phyloP scores from a whole-genome alignment of 2,113 vertebrate species.

The Labeo catla region DNA sequence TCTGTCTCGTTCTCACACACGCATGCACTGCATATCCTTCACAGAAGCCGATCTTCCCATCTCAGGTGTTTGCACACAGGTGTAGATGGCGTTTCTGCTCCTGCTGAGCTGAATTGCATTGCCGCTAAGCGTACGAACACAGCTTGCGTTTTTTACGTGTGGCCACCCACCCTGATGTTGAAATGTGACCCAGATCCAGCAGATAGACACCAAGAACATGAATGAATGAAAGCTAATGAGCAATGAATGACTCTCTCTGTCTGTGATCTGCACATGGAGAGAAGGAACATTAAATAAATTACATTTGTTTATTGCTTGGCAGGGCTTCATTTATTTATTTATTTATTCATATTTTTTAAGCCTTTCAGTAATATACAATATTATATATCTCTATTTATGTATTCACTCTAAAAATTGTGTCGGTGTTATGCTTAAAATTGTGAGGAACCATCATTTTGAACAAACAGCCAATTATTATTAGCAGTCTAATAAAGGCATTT shows the following conservation, averaged over 20 bases:
- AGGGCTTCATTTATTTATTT: not conserved
- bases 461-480: not conserved
- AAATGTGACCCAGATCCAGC: constrained; percentile 32
- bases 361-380: not conserved
- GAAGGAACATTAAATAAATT: not conserved
- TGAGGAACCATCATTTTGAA: not conserved
- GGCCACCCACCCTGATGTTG: constrained; percentile 7
- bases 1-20: not conserved
- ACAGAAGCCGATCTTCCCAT: constrained; percentile 14
- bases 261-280: constrained; percentile 24
- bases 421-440: too few species aligned
- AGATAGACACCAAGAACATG: not conserved
- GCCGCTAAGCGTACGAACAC: not conserved
- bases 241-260: not conserved
- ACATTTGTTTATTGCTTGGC: not conserved
- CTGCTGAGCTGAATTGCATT: not conserved
- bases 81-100: not conserved
- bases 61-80: not conserved
- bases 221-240: constrained; percentile 39
- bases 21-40: not conserved
- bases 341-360: not conserved
- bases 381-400: not conserved
- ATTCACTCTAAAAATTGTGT: not conserved
- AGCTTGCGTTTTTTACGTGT: not conserved
- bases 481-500: not conserved